A percentile compares a stretch with the other conserved stretches of the same genome.
Conservation (phyloP, 2,888 invertebrate genomes). For the Trilocha varians region DNA sequence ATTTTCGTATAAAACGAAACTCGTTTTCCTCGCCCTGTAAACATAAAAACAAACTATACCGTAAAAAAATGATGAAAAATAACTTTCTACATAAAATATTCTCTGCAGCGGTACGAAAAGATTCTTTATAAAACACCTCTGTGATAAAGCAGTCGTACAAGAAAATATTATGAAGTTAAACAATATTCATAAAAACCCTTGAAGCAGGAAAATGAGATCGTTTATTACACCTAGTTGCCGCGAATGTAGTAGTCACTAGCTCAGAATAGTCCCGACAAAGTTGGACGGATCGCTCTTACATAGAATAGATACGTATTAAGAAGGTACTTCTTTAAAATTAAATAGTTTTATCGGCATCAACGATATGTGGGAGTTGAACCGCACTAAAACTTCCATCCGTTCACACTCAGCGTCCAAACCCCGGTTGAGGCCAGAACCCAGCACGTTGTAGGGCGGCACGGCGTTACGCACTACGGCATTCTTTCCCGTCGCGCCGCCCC, state of each 20-base stretch:
- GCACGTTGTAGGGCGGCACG: no score
- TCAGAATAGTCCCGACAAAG: slow-evolving; percentile 30
- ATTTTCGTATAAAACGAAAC: no score
- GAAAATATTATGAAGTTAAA: slow-evolving; percentile 16
- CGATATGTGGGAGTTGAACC: no score
- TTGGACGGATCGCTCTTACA: slow-evolving; percentile 20
- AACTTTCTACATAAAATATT: background rate
- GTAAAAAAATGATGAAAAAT: background rate
- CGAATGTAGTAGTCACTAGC: slow-evolving; percentile 28
- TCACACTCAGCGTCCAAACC: no score
- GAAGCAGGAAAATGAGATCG: slow-evolving; percentile 23
- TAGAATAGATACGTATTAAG: slow-evolving; percentile 9
- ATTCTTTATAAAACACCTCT: background rate
- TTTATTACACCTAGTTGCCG: slow-evolving; percentile 30
- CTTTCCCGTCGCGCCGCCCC: no score
- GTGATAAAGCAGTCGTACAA: background rate
- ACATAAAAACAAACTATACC: no score
- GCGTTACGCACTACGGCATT: no score
- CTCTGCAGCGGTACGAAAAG: background rate
- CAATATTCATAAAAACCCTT: slow-evolving; percentile 23
- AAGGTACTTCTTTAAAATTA: no score
- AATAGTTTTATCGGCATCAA: no score
- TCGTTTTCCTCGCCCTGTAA: no score
- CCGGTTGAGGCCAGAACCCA: no score
- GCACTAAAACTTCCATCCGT: no score